A percentile compares a stretch with the other conserved stretches of the same genome.
phyloP scores from a whole-genome alignment of 2,113 vertebrate species.

The Sapajus apella region DNA sequence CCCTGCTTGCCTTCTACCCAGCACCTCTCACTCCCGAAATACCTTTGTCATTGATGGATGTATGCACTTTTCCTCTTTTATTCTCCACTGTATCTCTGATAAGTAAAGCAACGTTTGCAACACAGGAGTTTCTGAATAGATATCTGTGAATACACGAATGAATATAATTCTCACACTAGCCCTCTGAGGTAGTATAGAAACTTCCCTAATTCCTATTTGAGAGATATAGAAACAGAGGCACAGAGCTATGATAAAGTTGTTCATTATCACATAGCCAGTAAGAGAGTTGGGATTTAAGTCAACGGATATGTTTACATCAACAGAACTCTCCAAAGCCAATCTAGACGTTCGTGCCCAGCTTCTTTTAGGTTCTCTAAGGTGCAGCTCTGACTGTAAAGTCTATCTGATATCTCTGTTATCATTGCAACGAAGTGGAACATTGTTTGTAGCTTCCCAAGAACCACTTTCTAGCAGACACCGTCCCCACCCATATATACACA shows the following conservation, averaged over 20 bases:
- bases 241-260: background rate
- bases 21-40: background rate
- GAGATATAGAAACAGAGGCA: background rate
- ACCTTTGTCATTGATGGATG: background rate
- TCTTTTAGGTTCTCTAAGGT: background rate
- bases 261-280: background rate
- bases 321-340: no score
- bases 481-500: accelerated
- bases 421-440: accelerated
- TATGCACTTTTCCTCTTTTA: background rate
- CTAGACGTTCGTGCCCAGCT: background rate
- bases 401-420: accelerated
- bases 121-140: background rate
- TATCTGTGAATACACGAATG: background rate
- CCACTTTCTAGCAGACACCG: background rate
- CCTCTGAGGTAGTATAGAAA: background rate
- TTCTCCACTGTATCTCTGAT: background rate
- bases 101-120: background rate
- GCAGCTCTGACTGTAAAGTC: background rate
- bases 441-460: background rate
- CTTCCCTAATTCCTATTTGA: background rate
- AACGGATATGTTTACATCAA: background rate
- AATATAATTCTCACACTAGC: no score
- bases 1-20: background rate
- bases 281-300: background rate